Base-by-base conservation (phyloP, 2,888 invertebrate species). In the Linnaemya vulpina region DNA sequence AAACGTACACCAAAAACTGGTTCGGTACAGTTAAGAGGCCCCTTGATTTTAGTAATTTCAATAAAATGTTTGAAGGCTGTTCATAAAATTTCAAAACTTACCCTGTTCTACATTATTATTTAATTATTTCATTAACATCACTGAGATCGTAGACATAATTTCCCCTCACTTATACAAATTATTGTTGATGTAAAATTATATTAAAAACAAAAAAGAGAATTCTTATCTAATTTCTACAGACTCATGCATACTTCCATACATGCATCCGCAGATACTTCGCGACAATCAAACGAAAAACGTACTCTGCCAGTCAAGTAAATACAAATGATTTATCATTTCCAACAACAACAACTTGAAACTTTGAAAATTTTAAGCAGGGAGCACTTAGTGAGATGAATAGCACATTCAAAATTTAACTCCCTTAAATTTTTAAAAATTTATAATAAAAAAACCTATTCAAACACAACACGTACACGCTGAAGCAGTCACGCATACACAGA, bases 341-440 rank as follows among this genome's bases (percentile, higher is more conserved):
- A 43, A 46, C 5, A 63, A 58, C 49, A 35, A 58, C n/a, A 25
- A 70, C 9, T 58, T 55, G 40, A 49, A 63, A 65, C n/a, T 77
- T 49, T 60, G 38, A 17, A 78, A 49, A 30, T 63, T 43, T 62
- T n/a, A 68, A 38, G 46, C 11, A 71, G 55, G 60, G 63, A 71
- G 51, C 62, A 70, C 53, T 78, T 70, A 70, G 63, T 43, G 55
- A 71, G 22, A 79, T 63, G 38, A 79, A 71, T 5, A 63, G 11
- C 4, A 55, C 70, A 20, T 53, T 43, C 17, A 73, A 60, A 60
- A 70, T 43, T 67, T 74, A 51, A 65, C 65, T 51, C 5, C 73
- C 55, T n/a, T 20, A 58, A 51, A 51, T 46, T 17, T 43, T 60
- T 46, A 7, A 49, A 30, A 67, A 67, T 17, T 71, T 17, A 55